Evolutionary conservation across 2,113 vertebrate genomes (phyloP), one percentile per base, ranked within the genome.

Genomic region (Mus spicilegus): DNA sequence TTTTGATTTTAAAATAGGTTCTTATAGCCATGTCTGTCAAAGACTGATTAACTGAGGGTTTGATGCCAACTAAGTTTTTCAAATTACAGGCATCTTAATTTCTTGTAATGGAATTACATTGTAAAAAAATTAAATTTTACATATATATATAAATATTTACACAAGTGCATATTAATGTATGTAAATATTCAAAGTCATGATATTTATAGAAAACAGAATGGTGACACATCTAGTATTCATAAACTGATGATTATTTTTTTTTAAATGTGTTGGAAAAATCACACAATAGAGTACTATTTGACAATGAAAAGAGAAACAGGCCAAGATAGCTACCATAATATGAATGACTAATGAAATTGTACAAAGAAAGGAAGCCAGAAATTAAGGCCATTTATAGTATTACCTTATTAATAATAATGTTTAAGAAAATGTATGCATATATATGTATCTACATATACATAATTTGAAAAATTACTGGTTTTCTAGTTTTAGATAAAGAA

Each of bases 1-100:
- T 86, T 96, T 95, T 91, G 77, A 46, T 81, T 91, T 65, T 92
- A 39, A 84, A 94, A 84, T 93, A 78, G 13, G 3, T 91, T 93
- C 89, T n/a, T 54, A 2, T 42, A 88, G 87, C 16, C 86, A 54
- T 67, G 36, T 93, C 30, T 95, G 85, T 39, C 77, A 94, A n/a
- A 13, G 51, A 80, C 63, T 96, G 82, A 96, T 95, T 82, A 94
- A 93, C 85, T 84, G 9, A 95, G 51, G 39, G 46, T 42, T n/a
- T 92, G 11, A 61, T 93, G 49, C 33, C 28, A 91, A 80, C 7
- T 77, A 39, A 91, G 6, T 6, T 87, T 96, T 95, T 28, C 19
- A 36, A 93, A 93, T 86, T 61, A 76, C 17, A 20, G 1, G 1
- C 1, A 88, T 24, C 9, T 46, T 84, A 33, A 14, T 30, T 13